Evolutionary conservation across 2,113 vertebrate species (phyloP), one percentile per base, ranked within the genome.

Genomic region (Macrotus californicus): DNA sequence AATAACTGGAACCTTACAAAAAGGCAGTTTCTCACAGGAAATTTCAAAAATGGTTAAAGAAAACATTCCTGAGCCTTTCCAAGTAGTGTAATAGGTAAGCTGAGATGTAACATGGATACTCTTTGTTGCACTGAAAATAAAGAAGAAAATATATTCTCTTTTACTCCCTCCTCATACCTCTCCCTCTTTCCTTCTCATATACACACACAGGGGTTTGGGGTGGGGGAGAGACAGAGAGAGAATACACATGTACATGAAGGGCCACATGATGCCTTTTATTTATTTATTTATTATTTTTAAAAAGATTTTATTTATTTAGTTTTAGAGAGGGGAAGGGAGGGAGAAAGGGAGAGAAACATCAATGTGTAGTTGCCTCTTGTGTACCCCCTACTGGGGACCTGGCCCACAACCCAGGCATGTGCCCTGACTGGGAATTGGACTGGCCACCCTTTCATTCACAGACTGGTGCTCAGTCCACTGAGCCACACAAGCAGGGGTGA

Each of bases 61-160:
- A 85, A 89, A 67, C 75, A 82, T 80, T 77, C 15, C 26, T 19
- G 13, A 87, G 16, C 8, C 41, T 81, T 85, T 41, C 72, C 41
- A 72, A 77, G 22, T 83, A 39, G n/a, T 36, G 1, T 64, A 56
- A 52, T 14, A 79, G 39, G 43, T 48, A 75, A 89, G 50, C 66
- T 87, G n/a, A 80, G 48, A 39, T 66, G 4, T 59, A 83, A 43
- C 7, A 56, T 80, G 54, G 56, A 59, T 84, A 84, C 5, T 73
- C n/a, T 69, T 86, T 52, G 7, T 43, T 84, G 66, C 86, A 83
- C 24, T 86, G 83, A 91, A 79, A 94, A 73, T 64, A 83, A 91
- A 87, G 52, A 59, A 77, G 41, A 52, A 93, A 67, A 56, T 11
- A 5, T 52, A 39, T 26, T 76, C 34, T 81, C 6, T 77, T 54